A percentile compares a stretch with the other conserved stretches of the same genome.
Conservation (phyloP, 2,797 vertebrate species). For the Tiaroga cobitis region DNA sequence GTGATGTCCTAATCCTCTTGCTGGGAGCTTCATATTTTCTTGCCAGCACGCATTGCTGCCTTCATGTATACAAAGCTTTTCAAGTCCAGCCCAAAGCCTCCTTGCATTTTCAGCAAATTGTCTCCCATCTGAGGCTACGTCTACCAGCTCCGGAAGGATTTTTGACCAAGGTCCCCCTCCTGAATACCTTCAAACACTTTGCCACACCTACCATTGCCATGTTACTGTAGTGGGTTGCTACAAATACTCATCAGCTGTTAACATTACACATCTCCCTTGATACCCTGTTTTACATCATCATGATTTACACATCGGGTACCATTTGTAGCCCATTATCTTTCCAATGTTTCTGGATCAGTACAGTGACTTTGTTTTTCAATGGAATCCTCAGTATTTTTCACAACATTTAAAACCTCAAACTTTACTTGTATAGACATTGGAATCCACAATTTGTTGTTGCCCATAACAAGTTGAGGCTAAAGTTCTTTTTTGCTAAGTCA, state of each 20-base stretch:
- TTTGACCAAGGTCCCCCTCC: conserved; percentile 99
- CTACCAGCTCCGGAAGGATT: conserved; percentile 98
- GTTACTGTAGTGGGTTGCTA: conserved; percentile 83
- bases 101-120: conserved; percentile 76
- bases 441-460: conserved; percentile 43
- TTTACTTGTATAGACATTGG: background rate
- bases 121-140: conserved; percentile 86
- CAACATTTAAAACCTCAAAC: background rate
- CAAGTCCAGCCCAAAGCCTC: conserved; percentile 86
- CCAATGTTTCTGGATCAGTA: conserved; percentile 39
- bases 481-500: no score
- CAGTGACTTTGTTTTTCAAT: background rate
- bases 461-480: no score
- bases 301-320: conserved; percentile 22
- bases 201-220: conserved; percentile 95
- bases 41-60: conserved; percentile 87
- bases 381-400: background rate
- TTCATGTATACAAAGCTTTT: conserved; percentile 82
- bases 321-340: conserved; percentile 46
- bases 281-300: conserved; percentile 54
- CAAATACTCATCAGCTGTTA: conserved; percentile 59
- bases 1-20: conserved; percentile 87
- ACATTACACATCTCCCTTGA: conserved; percentile 79
- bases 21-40: conserved; percentile 83
- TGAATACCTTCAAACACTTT: conserved; percentile 90